Percentiles rank a stretch among this genome's conserved stretches.
These are phyloP conservation scores for Danio choprae DNA, from an alignment of 2,797 vertebrate genomes.

Conservation along the genomic window DNA sequence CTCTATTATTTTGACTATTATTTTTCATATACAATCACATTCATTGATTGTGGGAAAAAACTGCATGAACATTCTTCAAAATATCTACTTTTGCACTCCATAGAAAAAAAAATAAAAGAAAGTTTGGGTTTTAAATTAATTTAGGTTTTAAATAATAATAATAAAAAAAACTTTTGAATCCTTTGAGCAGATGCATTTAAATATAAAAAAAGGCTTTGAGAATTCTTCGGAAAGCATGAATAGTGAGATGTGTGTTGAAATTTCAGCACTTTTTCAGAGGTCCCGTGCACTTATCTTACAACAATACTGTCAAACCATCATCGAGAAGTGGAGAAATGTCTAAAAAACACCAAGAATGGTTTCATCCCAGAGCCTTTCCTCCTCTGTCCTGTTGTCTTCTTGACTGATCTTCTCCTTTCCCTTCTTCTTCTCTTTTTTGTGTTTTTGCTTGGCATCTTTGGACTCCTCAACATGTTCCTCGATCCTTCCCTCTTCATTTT, in stretches of 20 bases:
- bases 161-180: neutral
- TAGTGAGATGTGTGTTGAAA: neutral
- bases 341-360: slow-evolving; percentile 84
- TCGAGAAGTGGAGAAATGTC: slow-evolving; percentile 15
- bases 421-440: slow-evolving; percentile 81
- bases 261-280: neutral
- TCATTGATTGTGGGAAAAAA: neutral
- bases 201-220: neutral
- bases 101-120: neutral
- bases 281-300: slow-evolving; percentile 2
- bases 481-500: slow-evolving; percentile 55
- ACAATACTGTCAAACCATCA: slow-evolving; percentile 4
- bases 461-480: slow-evolving; percentile 60
- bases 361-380: slow-evolving; percentile 89
- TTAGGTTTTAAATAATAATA: neutral
- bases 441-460: slow-evolving; percentile 66
- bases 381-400: slow-evolving; percentile 80
- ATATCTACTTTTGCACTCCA: neutral
- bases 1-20: too few species aligned
- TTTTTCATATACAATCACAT: neutral
- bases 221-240: slow-evolving; percentile 1
- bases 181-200: neutral
- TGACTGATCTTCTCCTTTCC: slow-evolving; percentile 70
- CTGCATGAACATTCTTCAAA: neutral
- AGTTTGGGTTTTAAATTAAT: neutral